These are phyloP conservation scores for Drosophila sp. DNA, from an alignment of 1,140 invertebrate genomes.

Conservation along the genomic window DNA sequence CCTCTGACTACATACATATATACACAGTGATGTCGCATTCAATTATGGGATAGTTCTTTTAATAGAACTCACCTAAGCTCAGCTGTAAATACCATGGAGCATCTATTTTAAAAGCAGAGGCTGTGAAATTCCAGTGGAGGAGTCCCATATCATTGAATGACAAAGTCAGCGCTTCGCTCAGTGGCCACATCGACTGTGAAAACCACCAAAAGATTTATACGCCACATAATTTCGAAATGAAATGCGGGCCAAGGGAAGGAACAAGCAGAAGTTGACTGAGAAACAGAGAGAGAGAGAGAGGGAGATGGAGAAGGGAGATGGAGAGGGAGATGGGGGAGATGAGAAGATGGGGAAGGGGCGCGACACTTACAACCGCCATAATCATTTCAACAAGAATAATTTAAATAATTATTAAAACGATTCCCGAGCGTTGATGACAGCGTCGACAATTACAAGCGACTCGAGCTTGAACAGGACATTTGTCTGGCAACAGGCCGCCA, in stretches of 20 bases:
- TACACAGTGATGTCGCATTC: no score
- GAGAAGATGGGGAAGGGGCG: constrained; percentile 27
- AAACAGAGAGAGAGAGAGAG: neutral
- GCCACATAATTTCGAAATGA: constrained; percentile 52
- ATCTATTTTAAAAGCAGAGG: constrained; percentile 20
- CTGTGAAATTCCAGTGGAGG: neutral
- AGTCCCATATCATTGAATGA: neutral
- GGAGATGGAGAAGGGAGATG: neutral
- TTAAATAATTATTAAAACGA: constrained; percentile 82
- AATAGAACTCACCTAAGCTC: neutral
- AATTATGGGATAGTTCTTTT: neutral
- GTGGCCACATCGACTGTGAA: constrained; percentile 40
- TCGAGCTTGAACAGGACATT: constrained; percentile 31
- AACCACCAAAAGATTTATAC: constrained; percentile 62
- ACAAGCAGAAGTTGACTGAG: constrained; percentile 3
- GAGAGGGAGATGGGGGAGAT: neutral
- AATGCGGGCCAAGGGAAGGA: constrained; percentile 2
- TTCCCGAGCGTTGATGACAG: constrained; percentile 60
- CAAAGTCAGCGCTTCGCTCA: constrained; percentile 22
- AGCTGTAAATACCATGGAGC: constrained; percentile 2
- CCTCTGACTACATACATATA: no score
- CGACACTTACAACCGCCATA: constrained; percentile 80
- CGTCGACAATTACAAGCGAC: constrained; percentile 73
- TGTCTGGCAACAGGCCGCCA: constrained; percentile 71
- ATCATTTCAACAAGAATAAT: constrained; percentile 84